Evolutionary conservation across 2,797 vertebrate species (phyloP).

Genomic region (Cyclopterus lumpus): DNA sequence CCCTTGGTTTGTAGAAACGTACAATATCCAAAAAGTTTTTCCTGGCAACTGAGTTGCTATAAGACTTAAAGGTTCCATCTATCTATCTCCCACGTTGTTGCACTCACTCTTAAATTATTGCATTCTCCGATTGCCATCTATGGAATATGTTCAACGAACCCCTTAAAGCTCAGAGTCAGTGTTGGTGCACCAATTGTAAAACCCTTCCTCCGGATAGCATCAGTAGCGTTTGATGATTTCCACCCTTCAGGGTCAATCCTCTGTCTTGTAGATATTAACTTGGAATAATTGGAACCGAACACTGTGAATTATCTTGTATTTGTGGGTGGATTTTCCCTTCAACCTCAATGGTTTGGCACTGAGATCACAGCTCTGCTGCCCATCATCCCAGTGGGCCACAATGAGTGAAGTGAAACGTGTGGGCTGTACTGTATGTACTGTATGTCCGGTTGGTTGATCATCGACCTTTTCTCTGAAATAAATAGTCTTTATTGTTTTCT

Average conservation of each 20-base stretch:
- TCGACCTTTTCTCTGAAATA: not conserved
- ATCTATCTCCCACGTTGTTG: not conserved
- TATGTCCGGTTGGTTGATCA: not conserved
- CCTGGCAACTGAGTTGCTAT: too few relatives aligned
- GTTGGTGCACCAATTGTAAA: not conserved
- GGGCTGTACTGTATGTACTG: not conserved
- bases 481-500: not conserved
- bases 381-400: slow-evolving; percentile 20
- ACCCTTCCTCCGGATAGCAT: not conserved
- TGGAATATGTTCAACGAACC: not conserved
- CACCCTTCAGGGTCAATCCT: not conserved
- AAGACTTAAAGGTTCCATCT: too few relatives aligned
- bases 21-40: too few relatives aligned
- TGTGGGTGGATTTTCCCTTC: slow-evolving; percentile 27
- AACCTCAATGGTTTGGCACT: slow-evolving; percentile 29
- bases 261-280: not conserved
- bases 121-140: not conserved
- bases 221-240: not conserved
- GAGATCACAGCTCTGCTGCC: not conserved
- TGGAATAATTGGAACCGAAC: slow-evolving; percentile 2
- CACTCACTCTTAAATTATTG: not conserved
- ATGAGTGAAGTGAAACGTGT: slow-evolving; percentile 17
- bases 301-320: not conserved
- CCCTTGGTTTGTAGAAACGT: too few relatives aligned
- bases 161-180: not conserved